Percentiles rank a stretch among this genome's conserved stretches.
Conservation (phyloP, 2,113 vertebrate species). For the Aviceda subcristata region DNA sequence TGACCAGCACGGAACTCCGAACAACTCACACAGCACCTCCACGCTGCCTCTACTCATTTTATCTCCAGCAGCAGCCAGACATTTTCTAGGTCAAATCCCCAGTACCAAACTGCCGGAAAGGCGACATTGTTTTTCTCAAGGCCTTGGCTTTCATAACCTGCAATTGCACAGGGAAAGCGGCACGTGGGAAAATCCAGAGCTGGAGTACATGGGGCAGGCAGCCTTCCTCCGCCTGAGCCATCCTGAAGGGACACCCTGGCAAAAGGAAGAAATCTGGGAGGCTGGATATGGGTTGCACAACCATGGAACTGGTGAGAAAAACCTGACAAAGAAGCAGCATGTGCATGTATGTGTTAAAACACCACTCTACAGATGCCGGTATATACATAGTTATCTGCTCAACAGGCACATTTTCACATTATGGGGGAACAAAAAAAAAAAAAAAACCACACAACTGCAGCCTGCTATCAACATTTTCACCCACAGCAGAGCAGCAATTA, state of each 20-base stretch:
- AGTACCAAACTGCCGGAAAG: background rate
- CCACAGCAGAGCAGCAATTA: background rate
- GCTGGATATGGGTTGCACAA: background rate
- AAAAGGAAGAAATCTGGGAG: background rate
- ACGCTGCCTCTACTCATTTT: background rate
- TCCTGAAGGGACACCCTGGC: background rate
- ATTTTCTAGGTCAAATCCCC: background rate
- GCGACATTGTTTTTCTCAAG: background rate
- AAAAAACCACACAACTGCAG: background rate
- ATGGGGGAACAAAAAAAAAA: background rate
- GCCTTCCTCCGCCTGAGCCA: background rate
- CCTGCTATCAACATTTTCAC: background rate
- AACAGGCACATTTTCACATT: background rate
- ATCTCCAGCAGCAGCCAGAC: background rate
- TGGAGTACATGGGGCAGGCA: accelerated
- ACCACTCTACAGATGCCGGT: background rate
- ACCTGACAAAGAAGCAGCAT: background rate
- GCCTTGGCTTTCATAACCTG: background rate
- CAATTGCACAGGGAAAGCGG: background rate
- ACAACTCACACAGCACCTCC: background rate
- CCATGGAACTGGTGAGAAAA: background rate
- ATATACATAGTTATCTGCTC: background rate
- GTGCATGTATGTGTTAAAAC: background rate
- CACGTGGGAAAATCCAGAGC: background rate
- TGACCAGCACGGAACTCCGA: background rate